Base-by-base conservation (phyloP, 2,113 vertebrate species). In the Oenanthe oenanthe region DNA sequence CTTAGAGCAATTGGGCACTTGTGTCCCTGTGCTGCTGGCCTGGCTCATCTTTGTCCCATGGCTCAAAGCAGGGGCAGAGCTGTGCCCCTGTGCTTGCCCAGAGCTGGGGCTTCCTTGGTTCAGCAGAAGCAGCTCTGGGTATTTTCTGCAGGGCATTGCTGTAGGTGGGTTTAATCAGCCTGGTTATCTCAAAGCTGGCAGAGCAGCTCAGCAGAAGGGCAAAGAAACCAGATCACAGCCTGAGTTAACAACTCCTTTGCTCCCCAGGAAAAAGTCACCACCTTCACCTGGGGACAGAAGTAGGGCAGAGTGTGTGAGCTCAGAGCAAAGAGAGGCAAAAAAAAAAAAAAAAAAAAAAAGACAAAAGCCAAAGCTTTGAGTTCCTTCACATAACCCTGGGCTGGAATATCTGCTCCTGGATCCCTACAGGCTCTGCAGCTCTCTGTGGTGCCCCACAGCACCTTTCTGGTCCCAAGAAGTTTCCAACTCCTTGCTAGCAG, bases 21-120 rank as follows among this genome's bases (percentile, higher is more conserved):
- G 15, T 20, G 28, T 56, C 19, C 21, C 2, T 1, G 31, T 10
- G 63, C 71, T 62, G 28, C 29, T 47, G 45, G 34, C 38, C 60
- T 28, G 43, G 40, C 2, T 73, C 24, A 5, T 4, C 17, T 54
- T 47, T 20, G 38, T 34, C 14, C 34, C 0, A 0, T 7, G 42
- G 61, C 40, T 31, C n/a, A 66, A 29, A 50, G 1, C 66, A 42
- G 17, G 29, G 15, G 17, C 28, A 19, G 73, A 32, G 17, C 40
- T 6, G 3, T 13, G 7, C 25, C 31, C 31, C 57, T 57, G 47
- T 13, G 54, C 40, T 18, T 0, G 3, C 19, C 53, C 83, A 45
- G 78, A 54, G 66, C 62, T n/a, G 57, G 3, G 8, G 19, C 3
- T 2, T 63, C 53, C 76, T 72, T n/a, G 28, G 21, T 73, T 65